Evolutionary conservation across 2,797 vertebrate genomes (phyloP).

Genomic region (Anisognathus igniventris): DNA sequence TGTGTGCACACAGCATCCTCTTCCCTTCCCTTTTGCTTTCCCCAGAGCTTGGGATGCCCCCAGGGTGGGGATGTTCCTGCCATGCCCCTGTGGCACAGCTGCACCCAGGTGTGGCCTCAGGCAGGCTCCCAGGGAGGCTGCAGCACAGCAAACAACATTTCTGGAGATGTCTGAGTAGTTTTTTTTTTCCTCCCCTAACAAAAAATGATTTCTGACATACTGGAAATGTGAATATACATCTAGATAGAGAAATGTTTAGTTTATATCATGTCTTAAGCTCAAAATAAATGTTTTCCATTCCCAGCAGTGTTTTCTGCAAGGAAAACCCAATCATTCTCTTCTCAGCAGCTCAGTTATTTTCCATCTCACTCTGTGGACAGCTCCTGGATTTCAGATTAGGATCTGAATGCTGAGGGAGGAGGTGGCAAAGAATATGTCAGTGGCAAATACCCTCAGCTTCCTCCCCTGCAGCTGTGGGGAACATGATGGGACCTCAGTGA

Average conservation of each 20-base stretch:
- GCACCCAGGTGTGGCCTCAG: neutral
- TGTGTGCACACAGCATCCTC: neutral
- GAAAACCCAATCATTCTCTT: neutral
- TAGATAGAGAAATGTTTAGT: neutral
- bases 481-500: neutral
- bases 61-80: rapidly evolving
- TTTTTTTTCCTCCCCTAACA: rapidly evolving
- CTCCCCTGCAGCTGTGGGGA: neutral
- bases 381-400: neutral
- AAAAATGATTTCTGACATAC: neutral
- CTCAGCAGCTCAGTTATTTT: neutral
- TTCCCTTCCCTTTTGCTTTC: neutral
- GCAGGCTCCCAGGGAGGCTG: neutral
- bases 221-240: neutral
- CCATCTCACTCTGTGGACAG: neutral
- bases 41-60: rapidly evolving
- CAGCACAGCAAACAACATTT: neutral
- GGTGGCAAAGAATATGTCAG: neutral
- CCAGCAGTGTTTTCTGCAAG: neutral
- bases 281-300: neutral
- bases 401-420: neutral
- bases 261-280: neutral
- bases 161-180: neutral
- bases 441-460: neutral
- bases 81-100: neutral